Percentiles rank a stretch among this genome's conserved stretches.
Evolutionary conservation across 2,113 vertebrate genomes (phyloP).

Genomic region (Centrocercus urophasianus): DNA sequence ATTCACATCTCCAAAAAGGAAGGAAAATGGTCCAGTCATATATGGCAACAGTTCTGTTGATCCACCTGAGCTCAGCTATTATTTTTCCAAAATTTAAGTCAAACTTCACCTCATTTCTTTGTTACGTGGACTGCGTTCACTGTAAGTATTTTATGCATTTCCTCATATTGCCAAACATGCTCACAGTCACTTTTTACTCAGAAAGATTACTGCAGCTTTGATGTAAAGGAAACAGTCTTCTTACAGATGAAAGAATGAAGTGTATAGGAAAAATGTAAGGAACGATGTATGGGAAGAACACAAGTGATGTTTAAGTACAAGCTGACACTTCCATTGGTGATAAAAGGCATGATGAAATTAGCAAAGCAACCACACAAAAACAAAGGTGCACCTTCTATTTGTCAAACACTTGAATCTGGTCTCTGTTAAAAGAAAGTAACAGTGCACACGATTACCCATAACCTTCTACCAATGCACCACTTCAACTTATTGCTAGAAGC

Average conservation of each 20-base stretch:
- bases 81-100: neutral
- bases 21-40: neutral
- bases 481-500: neutral
- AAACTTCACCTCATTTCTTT: neutral
- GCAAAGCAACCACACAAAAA: neutral
- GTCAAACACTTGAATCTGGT: neutral
- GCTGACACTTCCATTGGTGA: neutral
- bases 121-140: neutral
- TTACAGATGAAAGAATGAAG: neutral
- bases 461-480: neutral
- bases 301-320: neutral
- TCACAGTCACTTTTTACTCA: neutral
- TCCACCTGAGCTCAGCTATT: neutral
- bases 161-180: neutral
- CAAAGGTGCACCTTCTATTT: neutral
- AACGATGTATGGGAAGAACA: neutral
- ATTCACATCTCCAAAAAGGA: neutral
- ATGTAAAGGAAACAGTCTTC: neutral
- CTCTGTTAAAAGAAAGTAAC: neutral
- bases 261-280: neutral
- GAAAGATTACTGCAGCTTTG: neutral
- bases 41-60: neutral
- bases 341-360: accelerated
- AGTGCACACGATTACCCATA: neutral
- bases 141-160: neutral